Evolutionary conservation across 2,888 invertebrate genomes (phyloP).

Genomic region (Dorcus parallelipipedus): DNA sequence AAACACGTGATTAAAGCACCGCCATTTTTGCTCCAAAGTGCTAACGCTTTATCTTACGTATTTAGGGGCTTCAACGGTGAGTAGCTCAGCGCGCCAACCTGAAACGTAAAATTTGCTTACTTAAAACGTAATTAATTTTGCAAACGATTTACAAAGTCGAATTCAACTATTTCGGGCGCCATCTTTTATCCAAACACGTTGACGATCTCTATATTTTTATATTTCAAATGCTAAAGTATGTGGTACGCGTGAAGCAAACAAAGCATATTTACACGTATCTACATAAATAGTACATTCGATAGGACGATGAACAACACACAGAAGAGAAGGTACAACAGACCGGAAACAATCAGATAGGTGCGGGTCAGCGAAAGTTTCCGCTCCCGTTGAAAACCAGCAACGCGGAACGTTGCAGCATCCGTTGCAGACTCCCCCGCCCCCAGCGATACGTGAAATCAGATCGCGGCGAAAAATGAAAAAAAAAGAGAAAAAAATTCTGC

Average conservation of each 20-base stretch:
- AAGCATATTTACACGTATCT: background rate
- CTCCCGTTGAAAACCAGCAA: slow-evolving; percentile 48
- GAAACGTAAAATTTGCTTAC: no score
- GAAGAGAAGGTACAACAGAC: slow-evolving; percentile 7
- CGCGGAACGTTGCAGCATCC: slow-evolving; percentile 49
- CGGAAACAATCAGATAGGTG: slow-evolving; percentile 46
- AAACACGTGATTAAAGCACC: no score
- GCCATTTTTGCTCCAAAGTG: no score
- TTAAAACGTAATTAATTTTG: no score
- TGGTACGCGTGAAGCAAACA: background rate
- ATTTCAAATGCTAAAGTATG: background rate
- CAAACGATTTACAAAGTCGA: no score
- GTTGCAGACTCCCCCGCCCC: slow-evolving; percentile 47
- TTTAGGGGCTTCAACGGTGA: no score
- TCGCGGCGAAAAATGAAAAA: slow-evolving; percentile 3
- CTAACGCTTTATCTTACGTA: no score
- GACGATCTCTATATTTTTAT: background rate
- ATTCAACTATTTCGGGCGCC: no score
- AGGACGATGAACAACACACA: background rate
- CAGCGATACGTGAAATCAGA: slow-evolving; percentile 17
- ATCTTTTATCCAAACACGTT: no score
- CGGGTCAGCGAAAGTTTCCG: slow-evolving; percentile 49
- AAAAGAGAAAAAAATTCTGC: slow-evolving; percentile 2
- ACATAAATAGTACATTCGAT: background rate
- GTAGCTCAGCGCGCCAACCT: no score